These are phyloP conservation scores for Phalera bucephala DNA, from an alignment of 2,888 invertebrate species.

Conservation along the genomic window DNA sequence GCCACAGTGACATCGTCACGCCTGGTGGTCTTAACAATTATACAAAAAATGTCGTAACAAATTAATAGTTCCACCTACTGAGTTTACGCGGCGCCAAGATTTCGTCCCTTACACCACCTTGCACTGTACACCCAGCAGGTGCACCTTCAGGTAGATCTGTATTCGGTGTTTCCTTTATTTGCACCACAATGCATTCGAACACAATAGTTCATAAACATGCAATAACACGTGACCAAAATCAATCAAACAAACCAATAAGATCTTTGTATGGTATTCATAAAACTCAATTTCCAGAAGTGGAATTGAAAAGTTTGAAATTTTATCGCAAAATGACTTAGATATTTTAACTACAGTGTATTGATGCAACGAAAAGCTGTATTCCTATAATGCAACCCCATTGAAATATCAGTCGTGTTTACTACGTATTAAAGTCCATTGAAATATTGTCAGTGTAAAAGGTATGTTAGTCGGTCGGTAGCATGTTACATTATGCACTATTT, in stretches of 20 bases:
- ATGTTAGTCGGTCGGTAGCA: constrained; percentile 15
- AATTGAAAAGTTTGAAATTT: too few species aligned
- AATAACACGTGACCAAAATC: too few species aligned
- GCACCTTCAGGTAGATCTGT: constrained; percentile 64
- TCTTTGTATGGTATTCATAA: too few species aligned
- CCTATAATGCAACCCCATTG: too few species aligned
- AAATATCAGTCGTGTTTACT: constrained; percentile 23
- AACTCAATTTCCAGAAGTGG: too few species aligned
- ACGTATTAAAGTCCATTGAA: constrained; percentile 23
- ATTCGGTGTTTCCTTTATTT: constrained; percentile 62
- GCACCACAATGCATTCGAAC: constrained; percentile 49
- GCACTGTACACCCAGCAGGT: constrained; percentile 58
- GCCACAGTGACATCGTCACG: too few species aligned
- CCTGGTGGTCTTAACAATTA: constrained; percentile 27
- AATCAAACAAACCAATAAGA: too few species aligned
- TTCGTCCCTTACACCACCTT: constrained; percentile 33
- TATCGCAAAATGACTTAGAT: too few species aligned
- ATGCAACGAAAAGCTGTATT: too few species aligned
- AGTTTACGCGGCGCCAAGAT: constrained; percentile 73
- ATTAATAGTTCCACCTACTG: constrained; percentile 28
- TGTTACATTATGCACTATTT: constrained; percentile 35
- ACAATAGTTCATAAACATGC: constrained; percentile 31
- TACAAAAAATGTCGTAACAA: constrained; percentile 11
- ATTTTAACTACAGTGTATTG: constrained; percentile 52
- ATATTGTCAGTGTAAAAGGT: constrained; percentile 10